Base-by-base conservation (phyloP, 2,888 invertebrate genomes). In the Conistra vaccinii region DNA sequence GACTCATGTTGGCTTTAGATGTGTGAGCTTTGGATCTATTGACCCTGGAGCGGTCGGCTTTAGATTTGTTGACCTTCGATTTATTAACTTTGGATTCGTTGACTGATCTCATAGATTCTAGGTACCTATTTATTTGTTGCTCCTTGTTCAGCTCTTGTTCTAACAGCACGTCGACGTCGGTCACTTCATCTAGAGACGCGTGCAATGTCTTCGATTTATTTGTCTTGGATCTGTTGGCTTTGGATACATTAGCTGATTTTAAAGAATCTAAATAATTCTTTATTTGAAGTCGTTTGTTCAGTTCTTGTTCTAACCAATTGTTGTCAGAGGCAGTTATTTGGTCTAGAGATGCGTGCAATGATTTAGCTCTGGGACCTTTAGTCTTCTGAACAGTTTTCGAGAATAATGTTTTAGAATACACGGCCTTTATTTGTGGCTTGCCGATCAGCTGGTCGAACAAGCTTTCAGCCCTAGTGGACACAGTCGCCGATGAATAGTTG, bases 371-470 rank as follows among this genome's bases (percentile, higher is more conserved):
- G 0, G 89, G 87, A 0, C 65, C 73, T 69, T 84, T 90, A 2
- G 83, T 81, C 63, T 90, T 90, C 12, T 45, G 78, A 9, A 71
- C 61, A 0, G 78, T 57, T n/a, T 85, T 90, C 3, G 86, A 80
- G 0, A 88, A 74, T 57, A 93, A 92, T 9, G 95, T 94, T 63
- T 92, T 94, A 0, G 95, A 93, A 70, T 95, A 94, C 0, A 93
- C 91, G 0, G 92, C 88, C 60, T 86, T 91, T 1, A 92, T 76
- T 1, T 85, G 86, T 10, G 93, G 93, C 67, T 90, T 92, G 0
- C 95, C 95, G 32, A 94, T 61, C 23, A 94, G 72, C 60, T 81
- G 88, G 61, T 94, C 95, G 85, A 95, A 95, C 20, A 93, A 76
- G 2, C 62, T 87, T 17, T 94, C 93, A 0, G 91, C 80, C 87